phyloP scores from a whole-genome alignment of 2,113 vertebrate species.

The Lasiurus borealis region DNA sequence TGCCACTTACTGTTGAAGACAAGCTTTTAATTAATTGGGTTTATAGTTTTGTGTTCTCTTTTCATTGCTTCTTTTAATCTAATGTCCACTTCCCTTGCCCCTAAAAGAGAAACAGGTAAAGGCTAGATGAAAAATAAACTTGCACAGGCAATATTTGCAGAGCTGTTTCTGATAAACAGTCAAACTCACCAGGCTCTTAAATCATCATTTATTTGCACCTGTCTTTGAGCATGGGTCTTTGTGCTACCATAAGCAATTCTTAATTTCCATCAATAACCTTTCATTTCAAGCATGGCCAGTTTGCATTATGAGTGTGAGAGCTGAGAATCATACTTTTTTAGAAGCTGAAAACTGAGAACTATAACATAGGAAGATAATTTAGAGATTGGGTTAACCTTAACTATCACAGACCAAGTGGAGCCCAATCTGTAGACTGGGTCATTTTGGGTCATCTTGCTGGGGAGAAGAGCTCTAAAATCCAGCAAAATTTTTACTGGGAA shows the following conservation, averaged over 20 bases:
- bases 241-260: constrained; percentile 71
- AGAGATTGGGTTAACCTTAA: background rate
- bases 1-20: constrained; percentile 61
- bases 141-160: constrained; percentile 54
- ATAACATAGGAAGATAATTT: background rate
- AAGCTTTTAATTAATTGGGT: constrained; percentile 72
- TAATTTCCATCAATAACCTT: constrained; percentile 76
- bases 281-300: constrained; percentile 45
- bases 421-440: background rate
- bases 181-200: constrained; percentile 43
- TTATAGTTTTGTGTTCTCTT: constrained; percentile 71
- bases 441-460: background rate
- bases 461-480: background rate
- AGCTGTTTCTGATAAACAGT: constrained; percentile 55
- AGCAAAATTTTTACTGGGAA: background rate
- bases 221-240: constrained; percentile 41
- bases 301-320: constrained; percentile 61
- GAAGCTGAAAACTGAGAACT: constrained; percentile 44
- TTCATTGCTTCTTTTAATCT: constrained; percentile 69
- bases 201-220: constrained; percentile 62
- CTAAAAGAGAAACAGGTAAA: constrained; percentile 64
- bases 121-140: constrained; percentile 65
- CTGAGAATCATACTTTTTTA: constrained; percentile 44
- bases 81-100: constrained; percentile 62
- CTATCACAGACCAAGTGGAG: background rate